phyloP scores from a whole-genome alignment of 2,113 vertebrate genomes.

The Eudyptes chrysolophus region DNA sequence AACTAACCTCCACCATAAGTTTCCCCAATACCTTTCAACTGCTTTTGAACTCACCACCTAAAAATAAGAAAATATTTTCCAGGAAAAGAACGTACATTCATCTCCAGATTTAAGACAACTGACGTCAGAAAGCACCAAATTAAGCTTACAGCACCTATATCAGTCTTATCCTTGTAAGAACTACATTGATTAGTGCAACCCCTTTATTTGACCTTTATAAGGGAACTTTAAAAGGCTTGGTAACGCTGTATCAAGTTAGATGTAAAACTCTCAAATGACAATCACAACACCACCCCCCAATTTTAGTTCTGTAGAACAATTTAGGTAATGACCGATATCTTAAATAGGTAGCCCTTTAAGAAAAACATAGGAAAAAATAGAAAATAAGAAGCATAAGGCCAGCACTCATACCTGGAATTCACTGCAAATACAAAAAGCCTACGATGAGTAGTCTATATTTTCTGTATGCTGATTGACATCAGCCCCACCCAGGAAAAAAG shows the following conservation, averaged over 20 bases:
- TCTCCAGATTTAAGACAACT: not conserved
- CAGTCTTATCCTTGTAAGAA: not conserved
- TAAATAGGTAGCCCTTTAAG: not conserved
- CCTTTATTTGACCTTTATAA: not conserved
- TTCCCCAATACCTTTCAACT: not conserved
- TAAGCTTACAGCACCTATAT: not conserved
- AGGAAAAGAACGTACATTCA: not conserved
- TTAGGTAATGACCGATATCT: not conserved
- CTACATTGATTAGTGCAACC: not conserved
- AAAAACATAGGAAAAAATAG: not conserved
- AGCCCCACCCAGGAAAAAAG: not conserved
- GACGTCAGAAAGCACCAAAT: not conserved
- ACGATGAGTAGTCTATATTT: not conserved
- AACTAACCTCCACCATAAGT: not conserved
- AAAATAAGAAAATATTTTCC: not conserved
- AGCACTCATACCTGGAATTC: not conserved
- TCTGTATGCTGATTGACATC: not conserved
- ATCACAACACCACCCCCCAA: not conserved
- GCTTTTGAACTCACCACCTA: not conserved
- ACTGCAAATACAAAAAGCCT: not conserved
- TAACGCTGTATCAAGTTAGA: not conserved
- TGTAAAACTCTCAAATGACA: not conserved
- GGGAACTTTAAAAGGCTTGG: not conserved
- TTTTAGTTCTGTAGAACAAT: not conserved
- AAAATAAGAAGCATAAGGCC: not conserved